phyloP scores from a whole-genome alignment of 2,113 vertebrate genomes.

The Lates calcarifer region DNA sequence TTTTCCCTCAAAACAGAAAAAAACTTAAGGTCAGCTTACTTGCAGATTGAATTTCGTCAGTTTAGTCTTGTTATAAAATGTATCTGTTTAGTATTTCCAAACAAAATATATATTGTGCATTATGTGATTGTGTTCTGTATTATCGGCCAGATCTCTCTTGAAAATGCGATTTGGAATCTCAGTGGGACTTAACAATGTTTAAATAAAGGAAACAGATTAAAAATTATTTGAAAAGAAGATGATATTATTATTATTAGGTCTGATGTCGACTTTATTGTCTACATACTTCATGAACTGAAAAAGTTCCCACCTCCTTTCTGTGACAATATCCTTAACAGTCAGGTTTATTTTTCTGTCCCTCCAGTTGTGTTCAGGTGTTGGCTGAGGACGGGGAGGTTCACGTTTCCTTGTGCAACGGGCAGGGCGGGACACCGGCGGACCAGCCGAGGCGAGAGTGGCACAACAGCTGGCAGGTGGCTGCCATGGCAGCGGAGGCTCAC shows the following conservation, averaged over 20 bases:
- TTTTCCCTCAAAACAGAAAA: neutral
- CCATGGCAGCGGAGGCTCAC: constrained; percentile 91
- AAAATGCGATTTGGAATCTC: too few relatives aligned
- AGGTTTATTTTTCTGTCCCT: constrained; percentile 9
- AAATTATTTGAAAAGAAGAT: neutral
- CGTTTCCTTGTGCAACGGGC: constrained; percentile 92
- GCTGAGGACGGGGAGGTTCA: constrained; percentile 89
- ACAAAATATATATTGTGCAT: too few relatives aligned
- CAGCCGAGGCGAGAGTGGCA: constrained; percentile 92
- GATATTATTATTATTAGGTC: neutral
- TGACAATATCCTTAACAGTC: neutral
- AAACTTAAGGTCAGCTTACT: neutral
- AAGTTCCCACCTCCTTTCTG: neutral
- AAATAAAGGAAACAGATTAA: too few relatives aligned
- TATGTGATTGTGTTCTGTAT: too few relatives aligned
- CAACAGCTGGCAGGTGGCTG: constrained; percentile 96
- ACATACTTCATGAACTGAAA: neutral
- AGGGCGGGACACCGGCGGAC: constrained; percentile 94
- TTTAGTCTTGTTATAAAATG: too few relatives aligned
- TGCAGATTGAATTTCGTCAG: too few relatives aligned
- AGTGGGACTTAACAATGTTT: too few relatives aligned
- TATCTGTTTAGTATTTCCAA: too few relatives aligned
- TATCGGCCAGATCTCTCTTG: too few relatives aligned
- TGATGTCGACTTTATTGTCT: neutral
- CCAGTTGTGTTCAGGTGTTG: constrained; percentile 89